These are phyloP conservation scores for Bellardia pandia DNA, from an alignment of 2,888 invertebrate species.

Conservation along the genomic window DNA sequence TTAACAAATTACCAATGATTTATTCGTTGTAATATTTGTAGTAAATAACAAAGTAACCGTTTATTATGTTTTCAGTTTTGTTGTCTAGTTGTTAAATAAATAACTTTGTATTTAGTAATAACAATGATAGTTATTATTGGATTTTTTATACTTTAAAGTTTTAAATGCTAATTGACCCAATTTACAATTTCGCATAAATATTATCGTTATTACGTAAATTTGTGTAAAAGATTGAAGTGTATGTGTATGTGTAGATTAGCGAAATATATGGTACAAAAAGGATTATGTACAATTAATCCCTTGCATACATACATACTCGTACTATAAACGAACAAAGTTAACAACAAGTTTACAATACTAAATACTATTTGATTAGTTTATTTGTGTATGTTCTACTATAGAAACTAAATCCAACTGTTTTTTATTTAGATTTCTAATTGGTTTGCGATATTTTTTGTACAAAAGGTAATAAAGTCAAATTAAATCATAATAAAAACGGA, in stretches of 20 bases:
- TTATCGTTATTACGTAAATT: neutral
- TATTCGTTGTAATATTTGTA: constrained; percentile 24
- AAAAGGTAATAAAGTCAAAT: constrained; percentile 12
- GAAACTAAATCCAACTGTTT: neutral
- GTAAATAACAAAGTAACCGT: constrained; percentile 46
- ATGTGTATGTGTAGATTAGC: neutral
- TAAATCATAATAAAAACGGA: neutral
- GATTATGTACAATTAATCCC: neutral
- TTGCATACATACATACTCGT: neutral
- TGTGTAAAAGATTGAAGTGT: neutral
- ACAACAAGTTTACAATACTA: neutral
- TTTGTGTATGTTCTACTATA: neutral
- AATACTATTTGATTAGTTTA: neutral
- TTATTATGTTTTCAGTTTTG: constrained; percentile 28
- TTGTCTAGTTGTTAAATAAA: constrained; percentile 4
- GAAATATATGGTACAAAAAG: neutral
- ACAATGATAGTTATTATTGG: constrained; percentile 21
- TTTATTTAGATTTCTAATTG: constrained; percentile 4
- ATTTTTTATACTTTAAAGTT: constrained; percentile 3
- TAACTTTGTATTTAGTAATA: constrained; percentile 1
- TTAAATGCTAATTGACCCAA: constrained; percentile 48
- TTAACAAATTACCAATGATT: constrained; percentile 67
- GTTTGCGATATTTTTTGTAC: constrained; percentile 2
- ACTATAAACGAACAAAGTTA: neutral
- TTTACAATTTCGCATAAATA: constrained; percentile 52